These are phyloP conservation scores for Macrobrachium rosenbergii DNA, from an alignment of 1,140 invertebrate species.

Conservation along the genomic window DNA sequence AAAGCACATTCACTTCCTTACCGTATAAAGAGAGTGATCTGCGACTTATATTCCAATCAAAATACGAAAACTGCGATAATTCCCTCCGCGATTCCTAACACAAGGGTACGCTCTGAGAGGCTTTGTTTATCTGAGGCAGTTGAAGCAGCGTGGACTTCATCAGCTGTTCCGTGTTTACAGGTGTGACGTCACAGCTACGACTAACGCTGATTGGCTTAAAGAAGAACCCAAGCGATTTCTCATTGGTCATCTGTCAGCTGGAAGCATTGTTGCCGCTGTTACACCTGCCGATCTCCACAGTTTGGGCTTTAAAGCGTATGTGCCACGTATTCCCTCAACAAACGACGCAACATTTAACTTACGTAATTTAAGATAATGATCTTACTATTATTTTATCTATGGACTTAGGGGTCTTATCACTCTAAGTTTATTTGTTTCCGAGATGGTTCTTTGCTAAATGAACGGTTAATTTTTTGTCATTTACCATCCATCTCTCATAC, in stretches of 20 bases:
- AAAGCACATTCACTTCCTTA: no score
- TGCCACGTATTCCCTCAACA: constrained; percentile 23
- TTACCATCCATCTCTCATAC: no score
- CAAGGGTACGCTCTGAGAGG: constrained; percentile 8
- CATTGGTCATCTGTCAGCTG: constrained; percentile 54
- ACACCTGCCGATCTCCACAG: constrained; percentile 1
- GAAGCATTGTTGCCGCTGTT: constrained; percentile 41
- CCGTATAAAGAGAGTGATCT: no score
- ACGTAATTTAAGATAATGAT: no score
- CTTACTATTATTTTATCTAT: no score
- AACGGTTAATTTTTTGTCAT: no score
- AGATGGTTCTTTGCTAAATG: no score
- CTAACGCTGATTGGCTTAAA: constrained; percentile 23
- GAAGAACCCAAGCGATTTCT: constrained; percentile 2
- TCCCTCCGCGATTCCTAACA: neutral
- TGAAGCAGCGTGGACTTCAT: constrained; percentile 56
- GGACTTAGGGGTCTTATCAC: no score
- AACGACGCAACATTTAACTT: constrained; percentile 26
- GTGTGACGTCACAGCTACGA: constrained; percentile 44
- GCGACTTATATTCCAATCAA: no score
- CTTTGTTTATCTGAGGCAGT: constrained; percentile 54
- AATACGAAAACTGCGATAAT: neutral
- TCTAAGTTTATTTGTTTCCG: no score
- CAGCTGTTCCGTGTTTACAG: constrained; percentile 63
- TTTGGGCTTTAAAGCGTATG: constrained; percentile 54